A percentile compares a stretch with the other conserved stretches of the same genome.
phyloP scores from a whole-genome alignment of 2,113 vertebrate genomes.

The Genyomyrus donnyi region DNA sequence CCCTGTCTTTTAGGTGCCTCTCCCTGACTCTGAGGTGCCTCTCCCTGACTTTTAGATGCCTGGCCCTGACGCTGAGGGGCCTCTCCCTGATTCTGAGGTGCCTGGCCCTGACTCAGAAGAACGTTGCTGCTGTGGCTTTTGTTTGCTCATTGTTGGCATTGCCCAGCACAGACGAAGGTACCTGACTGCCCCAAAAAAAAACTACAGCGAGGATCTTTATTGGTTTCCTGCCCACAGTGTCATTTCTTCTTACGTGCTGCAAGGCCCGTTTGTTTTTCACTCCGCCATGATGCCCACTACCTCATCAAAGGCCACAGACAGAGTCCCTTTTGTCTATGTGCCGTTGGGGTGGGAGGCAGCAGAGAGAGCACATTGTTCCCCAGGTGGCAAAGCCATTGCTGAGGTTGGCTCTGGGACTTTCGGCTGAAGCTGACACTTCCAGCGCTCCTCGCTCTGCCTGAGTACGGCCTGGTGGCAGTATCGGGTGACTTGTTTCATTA shows the following conservation, averaged over 20 bases:
- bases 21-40: too few relatives aligned
- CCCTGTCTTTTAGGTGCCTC: too few relatives aligned
- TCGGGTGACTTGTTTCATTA: constrained; percentile 20
- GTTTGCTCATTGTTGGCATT: background rate
- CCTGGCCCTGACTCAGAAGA: background rate
- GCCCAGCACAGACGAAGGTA: background rate
- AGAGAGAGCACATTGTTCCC: constrained; percentile 14
- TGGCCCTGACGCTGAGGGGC: background rate
- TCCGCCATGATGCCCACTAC: background rate
- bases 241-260: constrained; percentile 52
- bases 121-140: background rate
- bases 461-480: constrained; percentile 7
- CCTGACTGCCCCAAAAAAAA: background rate
- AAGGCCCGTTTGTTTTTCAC: constrained; percentile 6
- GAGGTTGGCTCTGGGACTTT: constrained; percentile 21
- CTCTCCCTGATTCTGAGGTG: background rate
- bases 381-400: constrained; percentile 14
- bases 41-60: background rate
- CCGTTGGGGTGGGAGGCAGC: background rate
- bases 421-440: constrained; percentile 15
- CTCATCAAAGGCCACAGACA: constrained; percentile 19
- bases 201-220: background rate
- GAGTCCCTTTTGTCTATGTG: constrained; percentile 9
- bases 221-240: constrained; percentile 32
- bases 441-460: background rate